These are phyloP conservation scores for Pachyrhynchus sulphureomaculatus DNA, from an alignment of 1,140 invertebrate genomes.

Conservation along the genomic window DNA sequence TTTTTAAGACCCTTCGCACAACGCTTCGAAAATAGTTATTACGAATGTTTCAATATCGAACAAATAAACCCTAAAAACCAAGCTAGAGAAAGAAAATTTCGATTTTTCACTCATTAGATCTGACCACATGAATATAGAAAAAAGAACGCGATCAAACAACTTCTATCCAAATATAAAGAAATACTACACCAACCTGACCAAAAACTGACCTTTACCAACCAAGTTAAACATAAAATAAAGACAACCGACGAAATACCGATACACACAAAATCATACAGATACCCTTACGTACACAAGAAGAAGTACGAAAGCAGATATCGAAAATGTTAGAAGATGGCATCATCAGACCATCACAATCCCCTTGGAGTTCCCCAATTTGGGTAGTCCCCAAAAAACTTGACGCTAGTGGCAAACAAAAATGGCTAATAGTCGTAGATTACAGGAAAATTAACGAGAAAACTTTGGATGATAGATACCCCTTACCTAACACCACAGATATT, in stretches of 20 bases:
- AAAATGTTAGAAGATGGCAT: slow-evolving; percentile 30
- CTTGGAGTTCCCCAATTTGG: slow-evolving; percentile 17
- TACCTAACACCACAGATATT: slow-evolving; percentile 53
- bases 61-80: too few relatives aligned
- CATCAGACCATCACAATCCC: slow-evolving; percentile 11
- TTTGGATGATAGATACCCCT: slow-evolving; percentile 53
- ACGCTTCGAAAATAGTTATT: too few relatives aligned
- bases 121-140: slow-evolving; percentile 3
- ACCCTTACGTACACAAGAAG: slow-evolving; percentile 42
- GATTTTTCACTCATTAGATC: too few relatives aligned
- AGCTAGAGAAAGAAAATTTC: too few relatives aligned
- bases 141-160: neutral
- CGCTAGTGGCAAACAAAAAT: slow-evolving; percentile 18
- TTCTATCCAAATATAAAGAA: slow-evolving; percentile 3
- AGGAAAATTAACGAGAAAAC: slow-evolving; percentile 50
- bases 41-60: too few relatives aligned
- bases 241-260: slow-evolving; percentile 14
- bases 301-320: slow-evolving; percentile 37
- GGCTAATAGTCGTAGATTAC: slow-evolving; percentile 45
- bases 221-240: slow-evolving; percentile 18
- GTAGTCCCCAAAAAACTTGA: slow-evolving; percentile 25
- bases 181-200: neutral
- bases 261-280: slow-evolving; percentile 45
- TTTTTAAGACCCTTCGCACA: too few relatives aligned
- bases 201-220: slow-evolving; percentile 9